These are phyloP conservation scores for Columba janthina DNA, from an alignment of 2,113 vertebrate genomes.

Conservation along the genomic window DNA sequence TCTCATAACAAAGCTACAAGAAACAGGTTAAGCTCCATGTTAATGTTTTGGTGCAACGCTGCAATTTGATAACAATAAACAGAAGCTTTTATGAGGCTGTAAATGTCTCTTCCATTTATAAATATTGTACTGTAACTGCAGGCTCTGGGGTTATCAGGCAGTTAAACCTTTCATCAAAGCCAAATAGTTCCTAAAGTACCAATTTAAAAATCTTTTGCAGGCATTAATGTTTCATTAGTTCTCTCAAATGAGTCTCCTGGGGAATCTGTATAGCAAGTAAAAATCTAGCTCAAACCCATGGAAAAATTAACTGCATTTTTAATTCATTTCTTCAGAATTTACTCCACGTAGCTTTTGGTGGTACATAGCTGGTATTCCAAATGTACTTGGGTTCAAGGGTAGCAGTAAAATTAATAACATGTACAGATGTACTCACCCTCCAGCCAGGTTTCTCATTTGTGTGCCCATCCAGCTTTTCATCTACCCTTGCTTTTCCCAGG, in stretches of 20 bases:
- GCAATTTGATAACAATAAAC: slow-evolving; percentile 68
- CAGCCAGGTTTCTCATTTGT: not conserved
- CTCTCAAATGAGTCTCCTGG: slow-evolving; percentile 41
- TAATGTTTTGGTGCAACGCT: slow-evolving; percentile 51
- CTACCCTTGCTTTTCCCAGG: not conserved
- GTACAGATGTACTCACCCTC: not conserved
- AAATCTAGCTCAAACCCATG: not conserved
- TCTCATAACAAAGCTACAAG: not conserved
- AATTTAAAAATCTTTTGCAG: slow-evolving; percentile 60
- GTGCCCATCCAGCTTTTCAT: not conserved
- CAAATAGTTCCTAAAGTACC: slow-evolving; percentile 66
- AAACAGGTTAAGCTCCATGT: slow-evolving; percentile 47
- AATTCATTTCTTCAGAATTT: slow-evolving; percentile 19
- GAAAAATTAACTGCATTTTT: slow-evolving; percentile 51
- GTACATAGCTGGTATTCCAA: not conserved
- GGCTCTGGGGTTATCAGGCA: slow-evolving; percentile 61
- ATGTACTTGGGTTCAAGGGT: not conserved
- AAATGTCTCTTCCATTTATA: slow-evolving; percentile 67
- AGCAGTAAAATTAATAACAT: not conserved
- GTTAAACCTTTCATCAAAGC: slow-evolving; percentile 63
- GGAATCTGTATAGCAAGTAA: slow-evolving; percentile 37
- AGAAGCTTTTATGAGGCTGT: slow-evolving; percentile 62
- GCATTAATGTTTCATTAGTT: slow-evolving; percentile 67
- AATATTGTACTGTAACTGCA: slow-evolving; percentile 65
- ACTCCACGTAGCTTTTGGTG: not conserved